Conservation (phyloP, 2,113 vertebrate species). For the Cathartes aura region DNA sequence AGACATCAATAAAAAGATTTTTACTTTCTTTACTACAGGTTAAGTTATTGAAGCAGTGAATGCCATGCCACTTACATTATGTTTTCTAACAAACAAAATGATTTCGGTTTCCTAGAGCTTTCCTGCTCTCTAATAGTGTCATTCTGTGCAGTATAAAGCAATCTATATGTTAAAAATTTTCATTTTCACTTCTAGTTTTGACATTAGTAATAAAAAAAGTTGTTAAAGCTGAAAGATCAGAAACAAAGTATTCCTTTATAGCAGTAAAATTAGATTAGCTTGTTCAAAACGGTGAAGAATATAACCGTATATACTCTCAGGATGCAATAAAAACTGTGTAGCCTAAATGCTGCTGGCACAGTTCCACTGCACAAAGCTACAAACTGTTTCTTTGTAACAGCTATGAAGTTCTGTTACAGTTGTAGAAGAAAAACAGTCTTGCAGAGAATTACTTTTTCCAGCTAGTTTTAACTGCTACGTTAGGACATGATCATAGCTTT, state of each 20-base stretch:
- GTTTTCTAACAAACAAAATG: background rate
- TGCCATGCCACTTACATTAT: background rate
- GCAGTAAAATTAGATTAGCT: background rate
- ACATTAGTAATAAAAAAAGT: background rate
- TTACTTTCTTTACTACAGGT: background rate
- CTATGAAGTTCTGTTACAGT: background rate
- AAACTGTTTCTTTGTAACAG: background rate
- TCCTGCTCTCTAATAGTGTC: background rate
- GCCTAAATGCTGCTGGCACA: background rate
- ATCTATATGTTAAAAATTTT: background rate
- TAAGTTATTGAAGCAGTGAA: background rate
- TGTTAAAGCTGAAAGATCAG: background rate
- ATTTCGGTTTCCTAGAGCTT: background rate
- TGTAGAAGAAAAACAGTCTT: background rate
- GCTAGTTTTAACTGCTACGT: background rate
- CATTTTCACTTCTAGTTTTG: background rate
- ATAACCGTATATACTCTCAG: background rate
- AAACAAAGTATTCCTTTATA: background rate
- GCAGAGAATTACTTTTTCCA: background rate
- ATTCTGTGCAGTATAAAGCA: background rate
- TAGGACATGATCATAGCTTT: background rate
- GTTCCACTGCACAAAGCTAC: background rate
- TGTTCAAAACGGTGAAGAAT: background rate
- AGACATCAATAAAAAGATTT: background rate
- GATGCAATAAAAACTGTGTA: background rate